These are phyloP conservation scores for Netelia fuscicornis DNA, from an alignment of 2,888 invertebrate genomes.

Conservation along the genomic window DNA sequence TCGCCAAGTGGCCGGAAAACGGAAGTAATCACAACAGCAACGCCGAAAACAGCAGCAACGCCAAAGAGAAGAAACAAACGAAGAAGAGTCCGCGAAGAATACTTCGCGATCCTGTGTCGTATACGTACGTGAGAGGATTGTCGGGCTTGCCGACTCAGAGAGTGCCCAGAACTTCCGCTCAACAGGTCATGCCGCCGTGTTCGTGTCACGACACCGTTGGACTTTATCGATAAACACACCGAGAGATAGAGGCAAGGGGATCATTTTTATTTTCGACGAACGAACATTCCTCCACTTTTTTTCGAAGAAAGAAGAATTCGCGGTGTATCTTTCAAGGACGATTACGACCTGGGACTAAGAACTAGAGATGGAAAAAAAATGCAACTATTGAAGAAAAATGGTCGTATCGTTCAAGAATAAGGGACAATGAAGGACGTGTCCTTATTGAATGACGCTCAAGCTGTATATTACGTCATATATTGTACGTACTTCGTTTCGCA, in stretches of 20 bases:
- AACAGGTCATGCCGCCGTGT: constrained; percentile 69
- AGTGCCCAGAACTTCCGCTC: constrained; percentile 87
- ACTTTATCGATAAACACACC: constrained; percentile 75
- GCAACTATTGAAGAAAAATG: background rate
- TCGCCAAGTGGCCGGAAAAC: constrained; percentile 84
- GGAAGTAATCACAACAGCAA: constrained; percentile 26
- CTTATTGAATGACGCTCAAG: constrained; percentile 39
- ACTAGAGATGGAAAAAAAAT: background rate
- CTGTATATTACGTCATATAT: constrained; percentile 7
- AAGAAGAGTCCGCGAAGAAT: constrained; percentile 89
- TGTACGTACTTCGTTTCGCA: constrained; percentile 11
- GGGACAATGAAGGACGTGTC: constrained; percentile 4
- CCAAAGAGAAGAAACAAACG: constrained; percentile 86
- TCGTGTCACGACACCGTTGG: constrained; percentile 75
- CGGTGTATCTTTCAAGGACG: background rate
- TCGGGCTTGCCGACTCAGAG: constrained; percentile 93
- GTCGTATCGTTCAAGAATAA: background rate
- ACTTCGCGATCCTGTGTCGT: constrained; percentile 91
- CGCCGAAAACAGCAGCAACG: constrained; percentile 72
- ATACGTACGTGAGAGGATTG: constrained; percentile 92
- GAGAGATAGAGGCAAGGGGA: constrained; percentile 21
- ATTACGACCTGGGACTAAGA: background rate
- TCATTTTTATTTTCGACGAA: constrained; percentile 3
- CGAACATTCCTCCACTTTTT: background rate
- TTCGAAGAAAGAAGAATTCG: background rate